Base-by-base conservation (phyloP, 2,113 vertebrate genomes). In the Numida meleagris region DNA sequence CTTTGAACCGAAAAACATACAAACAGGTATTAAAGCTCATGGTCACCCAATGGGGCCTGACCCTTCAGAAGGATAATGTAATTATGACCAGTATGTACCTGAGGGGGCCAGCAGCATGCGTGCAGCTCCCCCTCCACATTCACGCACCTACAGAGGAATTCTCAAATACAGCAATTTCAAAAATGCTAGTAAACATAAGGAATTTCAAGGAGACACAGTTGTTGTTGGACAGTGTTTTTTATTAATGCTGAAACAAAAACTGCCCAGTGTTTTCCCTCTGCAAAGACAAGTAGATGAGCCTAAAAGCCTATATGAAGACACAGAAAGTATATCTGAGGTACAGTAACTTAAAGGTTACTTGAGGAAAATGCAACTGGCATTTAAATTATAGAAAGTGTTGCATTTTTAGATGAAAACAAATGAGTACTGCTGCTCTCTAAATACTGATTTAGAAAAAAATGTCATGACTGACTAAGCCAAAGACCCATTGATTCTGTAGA, bases 61-160 rank as follows among this genome's bases (percentile, higher is more conserved):
- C 21, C 9, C 19, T 70, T 1, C 1, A 57, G 36, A 86, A 68
- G 1, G 7, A 24, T 46, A 36, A 50, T 1, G 1, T 33, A 29
- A 66, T 53, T 2, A 1, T 12, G 7, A 3, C 25, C n/a, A 65
- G 3, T 10, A 33, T 6, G 13, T 21, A 43, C 33, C 43, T 82
- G 33, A 53, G 12, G 4, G 9, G 51, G 7, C 3, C 53, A 76
- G 13, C 2, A 53, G 7, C 21, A 18, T 8, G 14, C 24, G 5
- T 33, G 13, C 43, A 86, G 11, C 9, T 31, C 34, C 63, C 8
- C 2, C 25, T 79, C 27, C 17, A 48, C 12, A 62, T 4, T 16
- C 77, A 53, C 4, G 51, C 8, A 61, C 0, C 25, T 27, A 51
- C 18, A 61, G 55, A 85, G 6, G 48, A 55, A 15, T 84, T 43